phyloP scores from a whole-genome alignment of 2,113 vertebrate genomes.

The Notechis scutatus region DNA sequence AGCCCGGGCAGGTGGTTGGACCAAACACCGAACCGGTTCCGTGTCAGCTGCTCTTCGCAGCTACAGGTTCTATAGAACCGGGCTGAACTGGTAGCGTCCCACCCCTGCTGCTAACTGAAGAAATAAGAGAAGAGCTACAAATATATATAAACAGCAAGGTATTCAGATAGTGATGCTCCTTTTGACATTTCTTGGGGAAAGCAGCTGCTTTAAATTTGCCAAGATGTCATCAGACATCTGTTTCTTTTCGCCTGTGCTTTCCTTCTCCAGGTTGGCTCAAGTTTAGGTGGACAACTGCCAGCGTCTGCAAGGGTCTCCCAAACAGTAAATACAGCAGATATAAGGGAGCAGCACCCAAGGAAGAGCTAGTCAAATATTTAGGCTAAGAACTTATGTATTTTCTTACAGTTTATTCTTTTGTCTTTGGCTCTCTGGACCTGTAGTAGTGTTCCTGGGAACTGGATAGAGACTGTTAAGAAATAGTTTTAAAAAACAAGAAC shows the following conservation, averaged over 20 bases:
- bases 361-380: not conserved
- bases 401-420: not conserved
- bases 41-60: no score
- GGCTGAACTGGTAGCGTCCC: no score
- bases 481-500: not conserved
- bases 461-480: not conserved
- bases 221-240: not conserved
- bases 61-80: no score
- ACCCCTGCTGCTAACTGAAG: not conserved
- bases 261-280: not conserved
- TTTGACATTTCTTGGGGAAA: not conserved
- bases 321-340: not conserved
- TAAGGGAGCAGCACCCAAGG: not conserved
- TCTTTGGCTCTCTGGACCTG: not conserved
- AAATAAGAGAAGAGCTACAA: not conserved
- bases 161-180: not conserved
- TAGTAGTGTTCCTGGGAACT: not conserved
- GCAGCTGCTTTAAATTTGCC: not conserved
- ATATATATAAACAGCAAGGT: not conserved
- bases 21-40: no score
- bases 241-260: not conserved
- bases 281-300: not conserved
- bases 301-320: not conserved
- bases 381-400: not conserved
- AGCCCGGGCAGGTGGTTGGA: no score